These are phyloP conservation scores for Agonopterix heracliana DNA, from an alignment of 2,888 invertebrate species.

Conservation along the genomic window DNA sequence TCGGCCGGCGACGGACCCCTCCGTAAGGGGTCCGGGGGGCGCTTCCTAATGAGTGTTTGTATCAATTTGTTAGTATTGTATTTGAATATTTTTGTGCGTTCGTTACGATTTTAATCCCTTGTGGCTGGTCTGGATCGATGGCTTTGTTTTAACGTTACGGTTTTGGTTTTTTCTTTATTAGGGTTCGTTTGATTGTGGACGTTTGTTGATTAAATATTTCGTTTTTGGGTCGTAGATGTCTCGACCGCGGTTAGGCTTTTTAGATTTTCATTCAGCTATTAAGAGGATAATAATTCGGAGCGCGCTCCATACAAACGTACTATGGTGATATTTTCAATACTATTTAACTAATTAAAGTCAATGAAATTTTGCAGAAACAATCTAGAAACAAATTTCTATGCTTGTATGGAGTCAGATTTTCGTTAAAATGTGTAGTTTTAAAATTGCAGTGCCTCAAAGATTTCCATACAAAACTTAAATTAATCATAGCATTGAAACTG, in stretches of 20 bases:
- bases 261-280: not conserved
- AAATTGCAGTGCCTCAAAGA: too few relatives aligned
- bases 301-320: too few relatives aligned
- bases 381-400: too few relatives aligned
- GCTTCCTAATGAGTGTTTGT: slow-evolving; percentile 75
- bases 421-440: too few relatives aligned
- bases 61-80: slow-evolving; percentile 77
- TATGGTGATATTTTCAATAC: too few relatives aligned
- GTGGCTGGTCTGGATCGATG: slow-evolving; percentile 65
- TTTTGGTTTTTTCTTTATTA: slow-evolving; percentile 39
- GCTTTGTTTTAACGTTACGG: slow-evolving; percentile 57
- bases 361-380: too few relatives aligned
- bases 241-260: not conserved
- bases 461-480: too few relatives aligned
- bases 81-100: slow-evolving; percentile 74
- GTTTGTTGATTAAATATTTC: slow-evolving; percentile 63
- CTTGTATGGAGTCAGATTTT: too few relatives aligned
- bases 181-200: slow-evolving; percentile 54
- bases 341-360: too few relatives aligned
- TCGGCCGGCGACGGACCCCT: slow-evolving; percentile 33
- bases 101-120: slow-evolving; percentile 73
- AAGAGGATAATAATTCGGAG: too few relatives aligned
- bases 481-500: too few relatives aligned
- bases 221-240: slow-evolving; percentile 30
- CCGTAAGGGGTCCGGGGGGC: slow-evolving; percentile 33